Conservation (phyloP, 1,140 invertebrate genomes). For the Hylyphantes graminicola region DNA sequence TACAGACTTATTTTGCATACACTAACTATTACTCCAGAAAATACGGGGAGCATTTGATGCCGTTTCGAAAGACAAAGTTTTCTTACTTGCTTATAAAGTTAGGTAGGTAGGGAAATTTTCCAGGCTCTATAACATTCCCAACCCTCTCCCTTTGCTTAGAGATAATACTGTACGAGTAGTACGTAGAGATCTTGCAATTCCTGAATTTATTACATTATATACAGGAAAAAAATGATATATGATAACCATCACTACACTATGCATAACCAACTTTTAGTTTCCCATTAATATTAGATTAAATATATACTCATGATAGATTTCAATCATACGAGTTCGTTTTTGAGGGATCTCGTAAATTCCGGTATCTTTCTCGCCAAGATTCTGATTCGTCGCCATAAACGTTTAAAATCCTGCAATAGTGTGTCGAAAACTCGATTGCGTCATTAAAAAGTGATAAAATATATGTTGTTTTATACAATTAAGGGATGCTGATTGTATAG, state of each 20-base stretch:
- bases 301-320: too few relatives aligned
- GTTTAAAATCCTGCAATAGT: too few relatives aligned
- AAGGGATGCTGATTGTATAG: too few relatives aligned
- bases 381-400: too few relatives aligned
- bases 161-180: constrained; percentile 46
- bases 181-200: constrained; percentile 38
- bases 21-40: not conserved
- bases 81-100: constrained; percentile 51
- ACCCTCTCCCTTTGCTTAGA: constrained; percentile 24
- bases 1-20: not conserved
- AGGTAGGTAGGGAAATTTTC: constrained; percentile 44
- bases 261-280: not conserved
- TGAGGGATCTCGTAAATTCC: too few relatives aligned
- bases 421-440: too few relatives aligned
- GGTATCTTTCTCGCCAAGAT: too few relatives aligned
- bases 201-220: constrained; percentile 38
- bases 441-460: too few relatives aligned
- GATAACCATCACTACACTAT: constrained; percentile 6
- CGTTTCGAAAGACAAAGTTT: constrained; percentile 10
- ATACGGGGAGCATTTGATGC: constrained; percentile 19
- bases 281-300: too few relatives aligned
- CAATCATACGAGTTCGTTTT: too few relatives aligned
- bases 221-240: not conserved
- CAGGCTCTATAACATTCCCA: constrained; percentile 50
- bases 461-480: too few relatives aligned